These are phyloP conservation scores for Paedocypris sp. DNA, from an alignment of 2,113 vertebrate species.

Conservation along the genomic window DNA sequence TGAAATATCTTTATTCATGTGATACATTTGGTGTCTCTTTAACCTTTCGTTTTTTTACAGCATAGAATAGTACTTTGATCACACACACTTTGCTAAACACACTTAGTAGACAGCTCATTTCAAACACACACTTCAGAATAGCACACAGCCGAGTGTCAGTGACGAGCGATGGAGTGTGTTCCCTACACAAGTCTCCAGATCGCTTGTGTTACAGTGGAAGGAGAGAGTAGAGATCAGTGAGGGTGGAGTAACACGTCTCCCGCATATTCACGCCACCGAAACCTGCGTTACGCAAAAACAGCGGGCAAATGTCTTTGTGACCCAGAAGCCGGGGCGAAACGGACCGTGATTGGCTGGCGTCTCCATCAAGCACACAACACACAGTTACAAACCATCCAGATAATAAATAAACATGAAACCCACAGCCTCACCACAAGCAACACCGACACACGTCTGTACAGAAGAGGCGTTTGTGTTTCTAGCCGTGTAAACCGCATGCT, in stretches of 20 bases:
- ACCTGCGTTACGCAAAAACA: conserved; percentile 31
- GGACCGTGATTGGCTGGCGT: conserved; percentile 45
- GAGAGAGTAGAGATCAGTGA: conserved; percentile 13
- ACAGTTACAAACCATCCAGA: conserved; percentile 47
- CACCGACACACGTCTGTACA: conserved; percentile 47
- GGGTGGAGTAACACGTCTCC: not conserved
- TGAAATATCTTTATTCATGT: conserved; percentile 77
- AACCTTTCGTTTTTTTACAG: conserved; percentile 69
- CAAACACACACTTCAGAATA: conserved; percentile 70
- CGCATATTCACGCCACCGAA: conserved; percentile 26
- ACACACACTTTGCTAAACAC: conserved; percentile 82
- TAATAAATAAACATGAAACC: conserved; percentile 61
- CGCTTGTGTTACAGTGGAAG: conserved; percentile 32
- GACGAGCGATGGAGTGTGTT: conserved; percentile 59
- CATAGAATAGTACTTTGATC: conserved; percentile 77
- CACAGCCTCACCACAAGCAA: conserved; percentile 53
- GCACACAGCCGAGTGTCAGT: conserved; percentile 73
- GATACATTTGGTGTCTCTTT: conserved; percentile 70
- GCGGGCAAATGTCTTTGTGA: conserved; percentile 34
- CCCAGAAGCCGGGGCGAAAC: conserved; percentile 44
- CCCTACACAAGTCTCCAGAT: conserved; percentile 36
- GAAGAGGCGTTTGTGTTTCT: conserved; percentile 60
- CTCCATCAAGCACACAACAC: conserved; percentile 55
- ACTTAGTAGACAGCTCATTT: conserved; percentile 77
- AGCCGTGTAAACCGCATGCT: conserved; percentile 54